Conservation (phyloP, 2,113 vertebrate species). For the Stigmatopora argus region DNA sequence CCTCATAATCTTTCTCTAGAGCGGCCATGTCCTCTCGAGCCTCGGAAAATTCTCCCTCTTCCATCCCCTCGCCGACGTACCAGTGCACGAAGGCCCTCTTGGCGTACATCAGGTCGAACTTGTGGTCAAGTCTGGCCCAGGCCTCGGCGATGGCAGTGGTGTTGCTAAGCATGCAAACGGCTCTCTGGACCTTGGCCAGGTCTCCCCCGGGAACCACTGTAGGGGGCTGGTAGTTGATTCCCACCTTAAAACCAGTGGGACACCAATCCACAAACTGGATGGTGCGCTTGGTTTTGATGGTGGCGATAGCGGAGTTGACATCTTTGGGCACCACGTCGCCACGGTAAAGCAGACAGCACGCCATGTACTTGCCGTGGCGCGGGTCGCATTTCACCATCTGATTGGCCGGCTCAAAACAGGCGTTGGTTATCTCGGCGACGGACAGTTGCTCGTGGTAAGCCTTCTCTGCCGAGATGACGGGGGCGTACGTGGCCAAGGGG, state of each 20-base stretch:
- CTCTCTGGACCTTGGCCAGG: slow-evolving; percentile 78
- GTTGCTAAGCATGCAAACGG: slow-evolving; percentile 85
- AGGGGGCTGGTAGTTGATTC: slow-evolving; percentile 79
- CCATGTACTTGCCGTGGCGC: slow-evolving; percentile 81
- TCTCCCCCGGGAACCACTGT: slow-evolving; percentile 80
- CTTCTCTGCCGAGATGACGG: slow-evolving; percentile 81
- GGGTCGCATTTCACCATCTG: slow-evolving; percentile 82
- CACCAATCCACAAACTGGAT: slow-evolving; percentile 72
- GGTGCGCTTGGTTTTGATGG: slow-evolving; percentile 78
- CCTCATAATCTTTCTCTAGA: slow-evolving; percentile 85
- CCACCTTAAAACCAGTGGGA: slow-evolving; percentile 71
- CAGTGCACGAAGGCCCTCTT: slow-evolving; percentile 82
- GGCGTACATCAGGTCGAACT: slow-evolving; percentile 83
- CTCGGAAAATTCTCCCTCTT: slow-evolving; percentile 82
- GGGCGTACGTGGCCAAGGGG: slow-evolving; percentile 79
- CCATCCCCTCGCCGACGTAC: slow-evolving; percentile 81
- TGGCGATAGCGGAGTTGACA: slow-evolving; percentile 78
- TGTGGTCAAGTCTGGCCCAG: slow-evolving; percentile 81
- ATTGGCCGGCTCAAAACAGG: slow-evolving; percentile 80
- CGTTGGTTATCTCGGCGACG: slow-evolving; percentile 77
- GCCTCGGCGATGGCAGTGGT: slow-evolving; percentile 82
- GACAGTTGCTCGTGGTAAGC: slow-evolving; percentile 79
- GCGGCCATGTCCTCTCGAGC: slow-evolving; percentile 83
- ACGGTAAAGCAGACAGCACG: slow-evolving; percentile 79
- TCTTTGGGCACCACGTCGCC: slow-evolving; percentile 82